These are phyloP conservation scores for Campylorhamphus procurvoides DNA, from an alignment of 2,113 vertebrate species.

Conservation along the genomic window DNA sequence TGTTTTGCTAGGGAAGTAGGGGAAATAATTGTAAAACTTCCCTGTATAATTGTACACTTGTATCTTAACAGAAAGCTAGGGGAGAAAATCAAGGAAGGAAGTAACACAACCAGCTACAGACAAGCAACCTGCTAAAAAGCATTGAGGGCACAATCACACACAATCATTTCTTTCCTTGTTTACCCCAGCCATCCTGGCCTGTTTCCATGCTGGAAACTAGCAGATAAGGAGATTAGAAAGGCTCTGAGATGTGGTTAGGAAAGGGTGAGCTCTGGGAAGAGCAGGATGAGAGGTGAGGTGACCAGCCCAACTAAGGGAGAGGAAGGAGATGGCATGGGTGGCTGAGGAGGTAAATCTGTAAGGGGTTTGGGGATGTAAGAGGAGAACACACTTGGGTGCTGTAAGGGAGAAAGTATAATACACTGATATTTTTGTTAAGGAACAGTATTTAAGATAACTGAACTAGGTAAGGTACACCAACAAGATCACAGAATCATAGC, in stretches of 20 bases:
- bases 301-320: rapidly evolving
- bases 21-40: not conserved
- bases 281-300: not conserved
- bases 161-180: not conserved
- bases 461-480: not conserved
- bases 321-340: not conserved
- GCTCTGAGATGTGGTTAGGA: not conserved
- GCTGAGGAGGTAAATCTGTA: not conserved
- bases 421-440: not conserved
- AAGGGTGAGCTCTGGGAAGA: not conserved
- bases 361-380: not conserved
- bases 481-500: not conserved
- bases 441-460: not conserved
- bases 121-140: not conserved
- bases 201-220: not conserved
- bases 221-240: not conserved
- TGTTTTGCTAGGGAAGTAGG: not conserved
- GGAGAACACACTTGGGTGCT: rapidly evolving
- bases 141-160: not conserved
- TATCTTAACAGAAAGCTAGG: not conserved
- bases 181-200: not conserved
- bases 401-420: not conserved
- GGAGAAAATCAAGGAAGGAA: not conserved
- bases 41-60: not conserved
- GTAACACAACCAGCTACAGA: not conserved